Evolutionary conservation across 2,113 vertebrate genomes (phyloP), one percentile per base, ranked within the genome.

Genomic region (Actenoides lindsayi): DNA sequence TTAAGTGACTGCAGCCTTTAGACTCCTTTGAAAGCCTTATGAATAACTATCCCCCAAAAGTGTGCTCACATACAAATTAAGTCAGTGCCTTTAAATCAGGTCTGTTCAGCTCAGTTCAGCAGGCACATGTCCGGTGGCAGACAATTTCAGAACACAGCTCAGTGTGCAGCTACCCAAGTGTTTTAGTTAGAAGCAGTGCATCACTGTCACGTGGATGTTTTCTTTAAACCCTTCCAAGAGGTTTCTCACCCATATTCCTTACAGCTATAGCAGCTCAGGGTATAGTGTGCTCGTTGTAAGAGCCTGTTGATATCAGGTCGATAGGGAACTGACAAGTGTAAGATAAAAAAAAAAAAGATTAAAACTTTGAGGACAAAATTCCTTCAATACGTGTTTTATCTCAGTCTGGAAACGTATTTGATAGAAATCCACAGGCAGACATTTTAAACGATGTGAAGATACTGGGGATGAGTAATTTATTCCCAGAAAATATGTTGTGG

Each of bases 201-300:
- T 11, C 2, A 0, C 65, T 21, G 3, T 20, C 73, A 37, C 25
- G 9, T 2, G 4, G 44, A 13, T 3, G 1, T 27, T 51, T 24
- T 28, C 56, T 14, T 33, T 39, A 28, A 60, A 24, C 21, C 37
- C 37, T 51, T 60, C 67, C 83, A 37, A 16, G 59, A 7, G 10
- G 13, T 37, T 70, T 44, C 42, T 60, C 25, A 41, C 11, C n/a
- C 33, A 1, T 17, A 1, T 6, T 59, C 39, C 83, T 77, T 39
- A 4, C 51, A 27, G 51, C 1, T 17, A 13, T n/a, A 13, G 25
- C 81, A 46, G 54, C 42, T 39, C 51, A 30, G 30, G 35, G 27
- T 14, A 9, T 2, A 18, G 27, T 15, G 2, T 14, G 44, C 56
- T 54, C 33, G 2, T 41, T 41, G 62, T 23, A 57, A 35, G 27